phyloP scores from a whole-genome alignment of 2,888 invertebrate species.

The Venusia cambrica region DNA sequence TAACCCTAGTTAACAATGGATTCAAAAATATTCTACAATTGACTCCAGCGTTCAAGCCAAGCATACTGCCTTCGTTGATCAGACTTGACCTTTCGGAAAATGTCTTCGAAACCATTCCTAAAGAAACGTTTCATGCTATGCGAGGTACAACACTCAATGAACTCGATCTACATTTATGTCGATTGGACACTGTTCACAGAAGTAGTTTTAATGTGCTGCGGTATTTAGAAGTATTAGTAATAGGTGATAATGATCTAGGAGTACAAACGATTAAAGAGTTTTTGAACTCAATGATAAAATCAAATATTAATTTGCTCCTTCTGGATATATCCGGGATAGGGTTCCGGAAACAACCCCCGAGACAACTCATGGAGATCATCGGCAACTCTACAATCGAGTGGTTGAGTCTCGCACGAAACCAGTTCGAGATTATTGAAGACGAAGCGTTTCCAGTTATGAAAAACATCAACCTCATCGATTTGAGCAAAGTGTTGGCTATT shows the following conservation, averaged over 20 bases:
- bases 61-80: conserved; percentile 64
- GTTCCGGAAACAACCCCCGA: conserved; percentile 74
- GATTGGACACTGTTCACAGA: conserved; percentile 75
- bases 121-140: conserved; percentile 70
- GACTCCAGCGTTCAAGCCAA: conserved; percentile 61
- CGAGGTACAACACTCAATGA: conserved; percentile 59
- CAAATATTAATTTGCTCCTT: conserved; percentile 60
- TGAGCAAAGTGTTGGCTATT: conserved; percentile 74
- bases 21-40: conserved; percentile 67
- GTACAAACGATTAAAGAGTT: conserved; percentile 61
- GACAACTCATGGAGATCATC: conserved; percentile 66
- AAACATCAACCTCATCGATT: conserved; percentile 76
- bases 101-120: conserved; percentile 61
- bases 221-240: conserved; percentile 61
- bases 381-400: conserved; percentile 71
- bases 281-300: conserved; percentile 50
- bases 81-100: conserved; percentile 79
- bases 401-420: conserved; percentile 75
- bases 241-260: conserved; percentile 79
- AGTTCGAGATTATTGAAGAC: conserved; percentile 75
- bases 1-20: conserved; percentile 79
- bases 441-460: conserved; percentile 79
- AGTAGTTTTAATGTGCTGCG: conserved; percentile 69
- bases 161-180: conserved; percentile 75
- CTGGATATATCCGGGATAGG: conserved; percentile 78